Percentiles rank a stretch among this genome's conserved stretches.
phyloP scores from a whole-genome alignment of 2,113 vertebrate species.

The Smithornis capensis region DNA sequence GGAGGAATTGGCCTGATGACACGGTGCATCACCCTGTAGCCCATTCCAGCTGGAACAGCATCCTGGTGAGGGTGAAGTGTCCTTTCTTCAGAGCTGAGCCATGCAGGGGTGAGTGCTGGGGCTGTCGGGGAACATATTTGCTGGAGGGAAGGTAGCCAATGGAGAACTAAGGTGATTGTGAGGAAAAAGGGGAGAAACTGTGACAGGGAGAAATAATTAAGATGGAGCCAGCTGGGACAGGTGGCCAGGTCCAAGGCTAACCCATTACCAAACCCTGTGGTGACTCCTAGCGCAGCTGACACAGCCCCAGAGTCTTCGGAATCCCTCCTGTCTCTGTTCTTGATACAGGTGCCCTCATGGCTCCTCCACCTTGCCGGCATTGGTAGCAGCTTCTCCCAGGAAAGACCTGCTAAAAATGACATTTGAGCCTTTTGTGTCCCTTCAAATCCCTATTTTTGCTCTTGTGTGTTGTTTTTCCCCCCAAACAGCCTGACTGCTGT shows the following conservation, averaged over 20 bases:
- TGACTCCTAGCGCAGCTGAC: background rate
- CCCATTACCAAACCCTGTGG: background rate
- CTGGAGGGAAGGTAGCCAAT: background rate
- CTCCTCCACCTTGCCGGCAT: background rate
- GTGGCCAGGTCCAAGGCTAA: background rate
- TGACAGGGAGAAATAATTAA: background rate
- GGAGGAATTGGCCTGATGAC: too few relatives aligned
- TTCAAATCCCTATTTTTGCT: background rate
- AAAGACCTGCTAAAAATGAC: background rate
- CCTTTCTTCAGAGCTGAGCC: background rate
- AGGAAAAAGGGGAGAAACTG: background rate
- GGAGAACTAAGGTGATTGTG: background rate
- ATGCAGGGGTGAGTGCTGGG: background rate
- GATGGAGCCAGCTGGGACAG: background rate
- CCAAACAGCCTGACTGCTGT: background rate
- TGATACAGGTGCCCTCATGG: background rate
- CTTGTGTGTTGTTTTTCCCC: background rate
- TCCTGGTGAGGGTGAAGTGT: background rate
- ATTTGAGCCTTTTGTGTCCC: background rate
- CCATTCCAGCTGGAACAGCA: background rate
- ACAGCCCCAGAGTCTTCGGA: background rate
- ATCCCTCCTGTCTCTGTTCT: background rate
- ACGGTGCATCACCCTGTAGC: too few relatives aligned
- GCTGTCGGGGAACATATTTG: background rate
- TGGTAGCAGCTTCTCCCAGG: background rate